Evolutionary conservation across 2,888 invertebrate genomes (phyloP), one percentile per base, ranked within the genome.

Genomic region (Cyrtodaria siliqua): DNA sequence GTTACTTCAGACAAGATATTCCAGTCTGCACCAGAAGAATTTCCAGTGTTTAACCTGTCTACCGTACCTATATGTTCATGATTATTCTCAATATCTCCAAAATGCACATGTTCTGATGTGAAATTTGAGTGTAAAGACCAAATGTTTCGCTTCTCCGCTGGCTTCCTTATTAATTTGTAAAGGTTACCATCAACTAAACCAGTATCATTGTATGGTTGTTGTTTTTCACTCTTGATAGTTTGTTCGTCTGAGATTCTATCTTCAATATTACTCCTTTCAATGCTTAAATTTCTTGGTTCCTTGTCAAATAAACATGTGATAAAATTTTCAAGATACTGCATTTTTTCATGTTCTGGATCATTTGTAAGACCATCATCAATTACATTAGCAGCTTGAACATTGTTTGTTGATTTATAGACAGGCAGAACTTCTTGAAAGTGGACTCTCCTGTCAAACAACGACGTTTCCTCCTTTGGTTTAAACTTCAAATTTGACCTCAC

Each of bases 271-370:
- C 23, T 23, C 8, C 14, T 23, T 20, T 56, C 16, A 2, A 40
- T 40, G 26, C 69, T 40, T 20, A 67, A 16, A 40, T 74, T 74
- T 56, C 74, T 74, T 18, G 74, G 74, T 44, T 78, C 78, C 29
- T 57, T 47, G 49, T 76, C 76, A 67, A 80, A 80, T 27, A 80
- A 24, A 44, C 76, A 66, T 49, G 57, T 53, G 20, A 80, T 77
- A 56, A 80, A 80, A 18, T 70, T 49, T 55, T 80, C 70, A 42
- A 80, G 49, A 29, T 76, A 55, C 47, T 73, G 57, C 33, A 76
- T 67, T n/a, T 73, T 70, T 50, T 67, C 63, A 14, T 23, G 29
- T 59, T 76, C 76, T 33, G 47, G 47, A 16, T 61, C 49, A 33
- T 53, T n/a, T 23, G 44, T 6, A 9, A 44, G 20, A 9, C n/a